Conservation (phyloP, 2,113 vertebrate genomes). For the Centropus unirufus region DNA sequence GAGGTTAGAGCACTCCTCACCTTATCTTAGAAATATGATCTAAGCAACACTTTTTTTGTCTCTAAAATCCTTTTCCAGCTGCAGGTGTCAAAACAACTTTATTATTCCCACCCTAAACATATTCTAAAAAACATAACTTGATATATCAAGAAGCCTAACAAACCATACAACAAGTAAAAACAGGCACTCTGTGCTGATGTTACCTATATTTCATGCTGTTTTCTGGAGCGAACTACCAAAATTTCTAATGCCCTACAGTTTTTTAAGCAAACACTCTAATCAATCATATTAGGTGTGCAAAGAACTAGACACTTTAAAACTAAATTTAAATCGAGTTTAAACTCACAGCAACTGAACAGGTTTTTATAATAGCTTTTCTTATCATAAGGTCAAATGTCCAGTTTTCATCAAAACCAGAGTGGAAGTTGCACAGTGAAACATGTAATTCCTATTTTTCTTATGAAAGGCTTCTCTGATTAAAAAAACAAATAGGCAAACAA, state of each 20-base stretch:
- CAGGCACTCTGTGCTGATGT: not conserved
- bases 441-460: not conserved
- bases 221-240: not conserved
- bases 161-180: not conserved
- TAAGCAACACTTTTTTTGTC: not conserved
- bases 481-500: not conserved
- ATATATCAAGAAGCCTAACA: not conserved
- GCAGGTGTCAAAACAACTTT: not conserved
- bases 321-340: not conserved
- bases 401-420: not conserved
- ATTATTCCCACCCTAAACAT: not conserved
- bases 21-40: not conserved
- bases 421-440: not conserved
- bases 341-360: not conserved
- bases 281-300: not conserved
- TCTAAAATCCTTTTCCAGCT: not conserved
- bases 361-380: not conserved
- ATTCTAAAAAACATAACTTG: not conserved
- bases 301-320: not conserved
- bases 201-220: not conserved
- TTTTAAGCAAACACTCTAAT: not conserved
- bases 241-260: not conserved
- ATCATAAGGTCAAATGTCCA: not conserved
- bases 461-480: not conserved
- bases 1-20: not conserved